These are phyloP conservation scores for Andricus grossulariae DNA, from an alignment of 1,140 invertebrate species.

Conservation along the genomic window DNA sequence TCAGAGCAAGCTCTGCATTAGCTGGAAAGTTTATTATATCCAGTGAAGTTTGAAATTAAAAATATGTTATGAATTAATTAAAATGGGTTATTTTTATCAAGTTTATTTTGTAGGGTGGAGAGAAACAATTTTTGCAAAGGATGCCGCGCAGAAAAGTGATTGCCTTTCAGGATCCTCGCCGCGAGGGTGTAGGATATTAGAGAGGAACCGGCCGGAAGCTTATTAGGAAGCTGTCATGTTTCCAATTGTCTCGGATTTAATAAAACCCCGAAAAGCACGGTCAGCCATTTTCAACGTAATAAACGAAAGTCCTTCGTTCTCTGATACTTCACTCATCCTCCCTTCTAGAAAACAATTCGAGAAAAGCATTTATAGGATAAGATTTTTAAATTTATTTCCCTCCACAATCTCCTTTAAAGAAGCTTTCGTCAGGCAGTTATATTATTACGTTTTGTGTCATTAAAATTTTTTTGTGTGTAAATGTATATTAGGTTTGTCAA, in stretches of 20 bases:
- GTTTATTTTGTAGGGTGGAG: background rate
- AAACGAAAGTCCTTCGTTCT: conserved; percentile 40
- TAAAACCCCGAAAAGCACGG: conserved; percentile 51
- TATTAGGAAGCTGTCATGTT: conserved; percentile 56
- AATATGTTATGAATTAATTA: background rate
- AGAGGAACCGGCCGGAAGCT: conserved; percentile 47
- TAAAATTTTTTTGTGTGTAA: too few relatives aligned
- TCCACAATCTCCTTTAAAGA: background rate
- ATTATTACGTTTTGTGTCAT: too few relatives aligned
- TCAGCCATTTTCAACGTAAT: conserved; percentile 54
- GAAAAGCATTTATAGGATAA: conserved; percentile 17
- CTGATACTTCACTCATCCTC: conserved; percentile 24
- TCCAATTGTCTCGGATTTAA: conserved; percentile 60
- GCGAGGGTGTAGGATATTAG: conserved; percentile 29
- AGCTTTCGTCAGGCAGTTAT: background rate
- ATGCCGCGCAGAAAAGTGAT: conserved; percentile 24
- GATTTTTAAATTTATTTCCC: conserved; percentile 17
- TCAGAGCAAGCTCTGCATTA: too few relatives aligned
- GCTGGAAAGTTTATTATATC: too few relatives aligned
- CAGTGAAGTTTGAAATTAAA: background rate
- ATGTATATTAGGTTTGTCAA: too few relatives aligned
- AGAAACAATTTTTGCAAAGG: conserved; percentile 5
- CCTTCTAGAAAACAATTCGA: background rate
- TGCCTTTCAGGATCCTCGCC: conserved; percentile 29
- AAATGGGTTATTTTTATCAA: background rate